These are phyloP conservation scores for Rhagophthalmus giganteus DNA, from an alignment of 2,888 invertebrate species.

Conservation along the genomic window DNA sequence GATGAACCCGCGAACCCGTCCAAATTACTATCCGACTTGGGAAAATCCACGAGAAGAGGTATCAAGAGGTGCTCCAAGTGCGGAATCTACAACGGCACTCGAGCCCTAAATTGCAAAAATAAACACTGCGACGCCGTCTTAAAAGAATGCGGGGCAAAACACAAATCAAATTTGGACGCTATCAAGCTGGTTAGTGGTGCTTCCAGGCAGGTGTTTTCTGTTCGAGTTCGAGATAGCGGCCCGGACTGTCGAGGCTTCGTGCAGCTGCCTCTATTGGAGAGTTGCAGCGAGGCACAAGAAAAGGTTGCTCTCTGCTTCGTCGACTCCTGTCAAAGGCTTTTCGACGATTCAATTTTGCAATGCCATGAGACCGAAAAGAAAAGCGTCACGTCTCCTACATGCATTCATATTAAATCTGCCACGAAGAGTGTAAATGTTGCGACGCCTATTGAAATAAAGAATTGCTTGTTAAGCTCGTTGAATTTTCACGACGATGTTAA, in stretches of 20 bases:
- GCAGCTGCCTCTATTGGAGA: slow-evolving; percentile 57
- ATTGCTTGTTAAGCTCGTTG: slow-evolving; percentile 63
- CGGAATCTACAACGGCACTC: slow-evolving; percentile 74
- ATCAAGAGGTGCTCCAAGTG: slow-evolving; percentile 76
- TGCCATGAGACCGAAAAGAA: slow-evolving; percentile 56
- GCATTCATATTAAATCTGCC: slow-evolving; percentile 68
- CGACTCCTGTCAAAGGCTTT: slow-evolving; percentile 60
- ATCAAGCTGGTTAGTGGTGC: slow-evolving; percentile 67
- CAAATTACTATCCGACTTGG: slow-evolving; percentile 39
- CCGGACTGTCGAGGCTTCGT: slow-evolving; percentile 76
- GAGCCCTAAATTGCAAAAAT: slow-evolving; percentile 74
- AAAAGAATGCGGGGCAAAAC: slow-evolving; percentile 62
- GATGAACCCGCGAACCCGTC: slow-evolving; percentile 2
- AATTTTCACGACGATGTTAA: slow-evolving; percentile 64
- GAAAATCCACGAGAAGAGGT: slow-evolving; percentile 66
- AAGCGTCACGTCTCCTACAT: slow-evolving; percentile 43
- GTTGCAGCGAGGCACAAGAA: slow-evolving; percentile 40
- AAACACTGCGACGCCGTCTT: slow-evolving; percentile 69
- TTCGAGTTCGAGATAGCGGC: slow-evolving; percentile 68
- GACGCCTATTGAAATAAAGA: slow-evolving; percentile 63
- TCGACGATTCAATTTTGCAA: slow-evolving; percentile 60
- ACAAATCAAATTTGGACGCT: slow-evolving; percentile 64
- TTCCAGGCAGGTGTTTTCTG: slow-evolving; percentile 67
- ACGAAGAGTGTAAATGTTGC: slow-evolving; percentile 65
- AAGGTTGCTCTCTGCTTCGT: slow-evolving; percentile 60